phyloP scores from a whole-genome alignment of 1,140 invertebrate genomes.

The Ceratina japonica region DNA sequence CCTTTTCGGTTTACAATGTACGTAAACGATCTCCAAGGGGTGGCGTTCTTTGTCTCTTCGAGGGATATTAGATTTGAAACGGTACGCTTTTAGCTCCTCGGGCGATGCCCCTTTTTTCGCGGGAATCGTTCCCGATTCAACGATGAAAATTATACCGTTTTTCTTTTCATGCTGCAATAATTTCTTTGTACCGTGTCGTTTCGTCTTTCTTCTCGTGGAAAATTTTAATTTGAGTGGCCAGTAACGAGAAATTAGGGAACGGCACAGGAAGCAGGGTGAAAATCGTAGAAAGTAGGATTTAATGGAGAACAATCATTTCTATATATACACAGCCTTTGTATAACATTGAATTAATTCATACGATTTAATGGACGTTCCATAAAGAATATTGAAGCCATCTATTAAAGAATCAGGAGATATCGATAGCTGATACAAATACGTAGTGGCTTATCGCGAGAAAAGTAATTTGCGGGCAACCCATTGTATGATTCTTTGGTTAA shows the following conservation, averaged over 20 bases:
- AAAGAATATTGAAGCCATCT: too few relatives aligned
- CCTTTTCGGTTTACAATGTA: slow-evolving; percentile 51
- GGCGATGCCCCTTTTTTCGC: slow-evolving; percentile 32
- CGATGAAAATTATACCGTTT: slow-evolving; percentile 36
- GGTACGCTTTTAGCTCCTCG: slow-evolving; percentile 41
- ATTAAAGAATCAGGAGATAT: too few relatives aligned
- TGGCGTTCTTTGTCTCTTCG: slow-evolving; percentile 35
- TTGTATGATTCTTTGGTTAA: slow-evolving; percentile 3
- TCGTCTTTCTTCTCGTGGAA: neutral
- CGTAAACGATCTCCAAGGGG: slow-evolving; percentile 51
- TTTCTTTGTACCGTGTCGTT: neutral
- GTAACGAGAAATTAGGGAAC: too few relatives aligned
- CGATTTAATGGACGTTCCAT: too few relatives aligned
- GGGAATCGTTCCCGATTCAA: slow-evolving; percentile 28
- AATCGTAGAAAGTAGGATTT: too few relatives aligned
- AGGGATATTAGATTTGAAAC: slow-evolving; percentile 49
- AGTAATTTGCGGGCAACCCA: neutral
- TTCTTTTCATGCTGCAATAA: neutral
- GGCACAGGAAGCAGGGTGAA: too few relatives aligned
- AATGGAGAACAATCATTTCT: too few relatives aligned
- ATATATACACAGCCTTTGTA: too few relatives aligned
- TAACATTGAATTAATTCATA: too few relatives aligned
- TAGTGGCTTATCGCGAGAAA: neutral
- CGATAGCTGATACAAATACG: too few relatives aligned
- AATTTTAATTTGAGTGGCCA: slow-evolving; percentile 16